Percentiles rank a stretch among this genome's conserved stretches.
These are phyloP conservation scores for Stomorhina lunata DNA, from an alignment of 2,888 invertebrate species.

Conservation along the genomic window DNA sequence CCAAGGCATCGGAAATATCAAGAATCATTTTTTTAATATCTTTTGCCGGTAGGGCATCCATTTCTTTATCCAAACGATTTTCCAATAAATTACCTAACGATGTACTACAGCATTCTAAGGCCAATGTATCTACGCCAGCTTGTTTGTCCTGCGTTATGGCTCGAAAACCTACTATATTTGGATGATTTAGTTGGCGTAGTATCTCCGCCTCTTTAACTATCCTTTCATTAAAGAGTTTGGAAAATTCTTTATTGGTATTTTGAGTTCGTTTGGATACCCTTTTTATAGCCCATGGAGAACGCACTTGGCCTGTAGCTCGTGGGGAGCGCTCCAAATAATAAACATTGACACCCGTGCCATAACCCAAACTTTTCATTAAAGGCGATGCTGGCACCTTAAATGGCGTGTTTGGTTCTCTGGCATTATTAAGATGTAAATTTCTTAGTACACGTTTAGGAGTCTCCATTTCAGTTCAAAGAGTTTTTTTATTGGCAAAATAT, in stretches of 20 bases:
- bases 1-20: constrained; percentile 86
- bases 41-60: constrained; percentile 83
- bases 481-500: too few relatives aligned
- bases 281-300: constrained; percentile 94
- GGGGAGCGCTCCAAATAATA: constrained; percentile 89
- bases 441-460: constrained; percentile 41
- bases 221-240: constrained; percentile 80
- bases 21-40: constrained; percentile 85
- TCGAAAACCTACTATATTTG: constrained; percentile 90
- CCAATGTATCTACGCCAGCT: constrained; percentile 82
- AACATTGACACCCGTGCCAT: constrained; percentile 90
- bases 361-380: constrained; percentile 86
- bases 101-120: constrained; percentile 88
- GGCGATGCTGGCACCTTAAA: constrained; percentile 87
- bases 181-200: constrained; percentile 85
- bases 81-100: constrained; percentile 89
- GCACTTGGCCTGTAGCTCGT: constrained; percentile 82
- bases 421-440: constrained; percentile 18
- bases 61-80: constrained; percentile 82
- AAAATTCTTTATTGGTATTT: constrained; percentile 57
- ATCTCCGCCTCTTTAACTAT: constrained; percentile 87
- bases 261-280: constrained; percentile 82
- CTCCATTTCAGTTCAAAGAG: constrained; percentile 25
- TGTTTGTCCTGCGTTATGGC: constrained; percentile 78
- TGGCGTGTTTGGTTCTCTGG: constrained; percentile 70